Conservation (phyloP, 2,888 invertebrate species). For the Ptycholaimellus sp. region DNA sequence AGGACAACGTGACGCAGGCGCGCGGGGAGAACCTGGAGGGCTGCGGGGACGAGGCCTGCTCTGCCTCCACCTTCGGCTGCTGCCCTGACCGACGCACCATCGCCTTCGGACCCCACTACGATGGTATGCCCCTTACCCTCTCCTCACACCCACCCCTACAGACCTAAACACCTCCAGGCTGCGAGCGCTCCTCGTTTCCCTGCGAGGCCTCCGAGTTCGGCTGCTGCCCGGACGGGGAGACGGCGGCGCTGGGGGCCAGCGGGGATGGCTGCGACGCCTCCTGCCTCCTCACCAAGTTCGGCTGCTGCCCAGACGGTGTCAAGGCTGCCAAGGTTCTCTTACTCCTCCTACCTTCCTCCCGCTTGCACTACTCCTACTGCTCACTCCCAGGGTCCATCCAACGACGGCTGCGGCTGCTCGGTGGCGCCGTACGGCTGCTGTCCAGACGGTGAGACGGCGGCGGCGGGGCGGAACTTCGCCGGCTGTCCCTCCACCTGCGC, state of each 20-base stretch:
- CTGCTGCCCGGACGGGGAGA: conserved; percentile 59
- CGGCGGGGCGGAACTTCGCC: conserved; percentile 43
- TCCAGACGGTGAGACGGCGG: conserved; percentile 31
- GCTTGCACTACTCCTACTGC: neutral
- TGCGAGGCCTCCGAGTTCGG: conserved; percentile 42
- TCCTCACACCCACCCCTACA: neutral
- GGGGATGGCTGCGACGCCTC: conserved; percentile 37
- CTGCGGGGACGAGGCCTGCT: conserved; percentile 35
- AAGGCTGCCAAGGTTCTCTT: conserved; percentile 19
- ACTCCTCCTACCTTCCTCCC: neutral
- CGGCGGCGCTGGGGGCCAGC: conserved; percentile 59
- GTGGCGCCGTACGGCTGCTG: conserved; percentile 34
- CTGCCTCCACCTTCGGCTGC: conserved; percentile 29
- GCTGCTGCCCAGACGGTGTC: conserved; percentile 27
- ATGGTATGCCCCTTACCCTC: conserved; percentile 15
- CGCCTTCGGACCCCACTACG: conserved; percentile 26
- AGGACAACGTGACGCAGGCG: conserved; percentile 53
- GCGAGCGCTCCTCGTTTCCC: conserved; percentile 20
- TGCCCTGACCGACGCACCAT: conserved; percentile 30
- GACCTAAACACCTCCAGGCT: conserved; percentile 10
- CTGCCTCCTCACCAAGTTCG: conserved; percentile 22
- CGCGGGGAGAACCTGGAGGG: conserved; percentile 53
- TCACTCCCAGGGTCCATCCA: conserved; percentile 12
- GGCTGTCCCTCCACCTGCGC: conserved; percentile 43
- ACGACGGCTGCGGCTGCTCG: conserved; percentile 27